Evolutionary conservation across 1,140 invertebrate genomes (phyloP), one percentile per base, ranked within the genome.

Genomic region (Drosophila ficusphila): DNA sequence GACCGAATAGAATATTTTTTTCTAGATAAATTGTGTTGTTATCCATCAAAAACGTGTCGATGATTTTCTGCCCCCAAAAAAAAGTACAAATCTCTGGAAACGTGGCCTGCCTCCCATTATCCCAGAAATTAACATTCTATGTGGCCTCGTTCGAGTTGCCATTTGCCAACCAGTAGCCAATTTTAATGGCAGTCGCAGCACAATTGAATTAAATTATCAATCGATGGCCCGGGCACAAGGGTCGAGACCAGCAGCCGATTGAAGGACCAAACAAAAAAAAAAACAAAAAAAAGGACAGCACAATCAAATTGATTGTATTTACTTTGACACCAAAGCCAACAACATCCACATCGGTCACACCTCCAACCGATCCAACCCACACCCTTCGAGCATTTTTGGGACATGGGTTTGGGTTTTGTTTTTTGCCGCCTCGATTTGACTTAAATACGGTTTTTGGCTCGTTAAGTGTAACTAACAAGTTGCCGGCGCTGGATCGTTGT

Each of bases 261-360:
- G 29, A 11, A 64, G 19, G 34, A 47, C 47, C 18, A 14, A 42
- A 12, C 18, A 19, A 29, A 52, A 71, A 44, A 74, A 73, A 27
- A 14, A 42, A 12, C 18, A 19, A 29, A 52, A 71, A 44, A 74
- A 73, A 69, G 65, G 58, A 67, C 65, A 86, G 48, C 71, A 60
- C 81, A 85, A 85, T 86, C 81, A 86, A 85, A 85, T 85, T 85
- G 81, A 85, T 86, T 85, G 81, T 85, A 79, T 86, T 85, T 85
- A 79, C 79, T 86, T 85, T 85, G 79, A 83, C 79, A 85, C 79
- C 79, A 85, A 65, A 67, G 38, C 70, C 47, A 64, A 73, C 68
- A 73, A 61, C 49, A 61, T 60, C 39, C 58, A 54, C 70, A 71
- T 58, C 47, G 53, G 54, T 65, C 74, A 67, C 52, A 38, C 48